A percentile compares a stretch with the other conserved stretches of the same genome.
These are phyloP conservation scores for Bactericera cockerelli DNA, from an alignment of 1,140 invertebrate species.

Conservation along the genomic window DNA sequence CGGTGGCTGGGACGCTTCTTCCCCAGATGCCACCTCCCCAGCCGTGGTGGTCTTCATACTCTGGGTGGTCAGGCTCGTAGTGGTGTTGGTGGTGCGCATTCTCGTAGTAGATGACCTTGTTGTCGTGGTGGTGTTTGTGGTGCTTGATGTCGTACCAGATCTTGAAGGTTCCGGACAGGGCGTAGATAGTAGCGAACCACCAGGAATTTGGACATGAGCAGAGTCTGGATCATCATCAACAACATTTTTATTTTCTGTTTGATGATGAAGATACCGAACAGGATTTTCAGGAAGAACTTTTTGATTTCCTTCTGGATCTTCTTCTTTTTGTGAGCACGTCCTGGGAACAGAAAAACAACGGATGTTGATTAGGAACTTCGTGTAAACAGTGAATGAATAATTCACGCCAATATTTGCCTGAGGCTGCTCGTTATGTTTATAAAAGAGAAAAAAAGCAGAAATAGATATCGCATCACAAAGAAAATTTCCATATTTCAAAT, in stretches of 20 bases:
- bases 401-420: too few relatives aligned
- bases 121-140: slow-evolving; percentile 14
- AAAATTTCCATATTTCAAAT: too few relatives aligned
- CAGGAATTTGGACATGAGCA: slow-evolving; percentile 24
- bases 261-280: slow-evolving; percentile 24
- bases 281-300: slow-evolving; percentile 24
- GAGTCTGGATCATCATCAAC: slow-evolving; percentile 23
- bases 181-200: slow-evolving; percentile 22
- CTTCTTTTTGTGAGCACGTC: slow-evolving; percentile 24
- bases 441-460: too few relatives aligned
- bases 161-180: slow-evolving; percentile 23
- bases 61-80: slow-evolving; percentile 23
- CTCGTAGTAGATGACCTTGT: slow-evolving; percentile 25
- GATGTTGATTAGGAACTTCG: too few relatives aligned
- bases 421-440: too few relatives aligned
- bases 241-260: slow-evolving; percentile 26
- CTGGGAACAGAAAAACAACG: slow-evolving; percentile 16
- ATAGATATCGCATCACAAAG: too few relatives aligned
- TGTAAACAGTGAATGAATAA: too few relatives aligned
- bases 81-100: slow-evolving; percentile 25
- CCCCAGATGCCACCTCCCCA: slow-evolving; percentile 23
- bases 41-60: slow-evolving; percentile 20
- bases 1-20: slow-evolving; percentile 20
- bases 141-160: slow-evolving; percentile 22
- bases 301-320: slow-evolving; percentile 25